Percentiles rank a stretch among this genome's conserved stretches.
Evolutionary conservation across 2,888 invertebrate genomes (phyloP).

Genomic region (Cheilosia vulpina): DNA sequence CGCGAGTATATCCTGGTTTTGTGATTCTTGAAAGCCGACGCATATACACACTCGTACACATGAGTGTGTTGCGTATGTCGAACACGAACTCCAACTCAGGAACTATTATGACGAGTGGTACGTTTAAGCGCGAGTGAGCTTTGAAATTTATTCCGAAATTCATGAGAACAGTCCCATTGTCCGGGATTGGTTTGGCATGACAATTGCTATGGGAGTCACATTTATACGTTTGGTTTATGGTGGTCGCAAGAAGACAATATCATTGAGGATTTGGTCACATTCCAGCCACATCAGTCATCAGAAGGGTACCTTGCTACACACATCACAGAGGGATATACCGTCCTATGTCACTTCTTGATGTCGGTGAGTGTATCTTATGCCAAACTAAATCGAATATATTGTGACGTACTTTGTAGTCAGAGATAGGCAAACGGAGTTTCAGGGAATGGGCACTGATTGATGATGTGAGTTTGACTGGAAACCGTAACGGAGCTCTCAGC

Average conservation of each 20-base stretch:
- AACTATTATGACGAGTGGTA: constrained; percentile 50
- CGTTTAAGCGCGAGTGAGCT: constrained; percentile 19
- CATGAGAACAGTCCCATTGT: constrained; percentile 28
- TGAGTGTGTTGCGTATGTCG: constrained; percentile 31
- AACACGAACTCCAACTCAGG: constrained; percentile 45
- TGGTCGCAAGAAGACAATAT: constrained; percentile 6
- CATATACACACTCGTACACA: neutral
- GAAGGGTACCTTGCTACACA: constrained; percentile 25
- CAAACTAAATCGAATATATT: too few species aligned
- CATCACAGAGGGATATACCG: neutral
- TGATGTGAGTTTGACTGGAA: too few species aligned
- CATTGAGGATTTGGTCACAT: constrained; percentile 34
- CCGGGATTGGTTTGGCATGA: neutral
- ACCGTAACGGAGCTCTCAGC: too few species aligned
- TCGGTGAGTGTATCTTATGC: too few species aligned
- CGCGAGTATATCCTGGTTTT: constrained; percentile 41
- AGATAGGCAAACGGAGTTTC: too few species aligned
- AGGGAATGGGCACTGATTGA: too few species aligned
- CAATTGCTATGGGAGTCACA: constrained; percentile 7
- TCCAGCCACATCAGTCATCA: constrained; percentile 35
- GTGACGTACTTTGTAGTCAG: too few species aligned
- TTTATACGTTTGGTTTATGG: constrained; percentile 8
- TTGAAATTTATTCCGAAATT: constrained; percentile 33
- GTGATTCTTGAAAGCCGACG: constrained; percentile 1
- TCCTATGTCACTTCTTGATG: too few species aligned